Conservation (phyloP, 2,797 vertebrate genomes). For the Echiichthys vipera region DNA sequence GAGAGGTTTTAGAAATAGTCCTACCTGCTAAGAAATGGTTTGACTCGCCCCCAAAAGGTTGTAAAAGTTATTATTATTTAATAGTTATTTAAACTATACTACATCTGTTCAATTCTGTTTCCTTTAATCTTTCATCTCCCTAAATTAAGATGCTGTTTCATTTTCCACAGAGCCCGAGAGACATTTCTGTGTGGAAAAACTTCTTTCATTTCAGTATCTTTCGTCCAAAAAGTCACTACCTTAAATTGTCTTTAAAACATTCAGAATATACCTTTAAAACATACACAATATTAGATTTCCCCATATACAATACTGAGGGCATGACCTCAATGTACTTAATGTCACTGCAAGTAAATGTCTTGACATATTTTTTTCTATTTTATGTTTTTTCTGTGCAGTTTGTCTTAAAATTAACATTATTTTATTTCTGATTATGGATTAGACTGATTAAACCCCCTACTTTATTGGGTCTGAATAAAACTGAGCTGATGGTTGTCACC, state of each 20-base stretch:
- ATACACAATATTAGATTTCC: not conserved
- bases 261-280: not conserved
- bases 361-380: too few relatives aligned
- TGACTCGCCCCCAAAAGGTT: not conserved
- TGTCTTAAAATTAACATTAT: not conserved
- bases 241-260: too few relatives aligned
- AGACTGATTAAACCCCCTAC: not conserved
- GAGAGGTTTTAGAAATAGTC: not conserved
- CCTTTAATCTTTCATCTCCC: not conserved
- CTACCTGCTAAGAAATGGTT: not conserved
- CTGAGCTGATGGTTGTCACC: not conserved
- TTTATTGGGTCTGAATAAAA: conserved; percentile 6
- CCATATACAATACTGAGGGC: not conserved
- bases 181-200: too few relatives aligned
- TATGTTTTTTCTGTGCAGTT: not conserved
- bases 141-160: not conserved
- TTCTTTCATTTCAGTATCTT: not conserved
- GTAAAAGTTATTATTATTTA: too few relatives aligned
- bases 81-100: not conserved
- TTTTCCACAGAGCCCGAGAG: not conserved
- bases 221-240: not conserved
- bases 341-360: too few relatives aligned
- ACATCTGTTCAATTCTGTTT: not conserved
- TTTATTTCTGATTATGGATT: too few relatives aligned
- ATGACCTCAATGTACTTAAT: conserved; percentile 10